Base-by-base conservation (phyloP, 1,140 invertebrate species). In the Phthorimaea operculella region DNA sequence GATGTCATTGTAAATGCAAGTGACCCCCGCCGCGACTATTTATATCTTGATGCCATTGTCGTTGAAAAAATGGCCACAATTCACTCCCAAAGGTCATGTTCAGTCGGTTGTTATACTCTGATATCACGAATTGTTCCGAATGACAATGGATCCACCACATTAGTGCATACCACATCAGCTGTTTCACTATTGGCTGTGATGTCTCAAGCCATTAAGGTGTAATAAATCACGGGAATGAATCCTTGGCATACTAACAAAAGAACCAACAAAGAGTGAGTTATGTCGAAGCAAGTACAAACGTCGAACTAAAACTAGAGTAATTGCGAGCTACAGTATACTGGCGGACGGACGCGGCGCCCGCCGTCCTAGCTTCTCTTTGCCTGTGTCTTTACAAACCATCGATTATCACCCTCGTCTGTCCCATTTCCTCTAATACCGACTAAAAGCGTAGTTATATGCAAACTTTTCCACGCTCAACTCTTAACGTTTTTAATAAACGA, bases 401-500 rank as follows among this genome's bases (percentile, higher is more conserved):
- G 36, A 56, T 60, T 57, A 56, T 56, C 51, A 51, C 59, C 59
- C 59, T 56, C 56, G 51, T 55, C 51, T 49, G 54, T 60, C 33
- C 47, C 36, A 28, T 45, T n/a, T 49, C 16, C 51, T 49, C 48
- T 49, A 50, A 54, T 18, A 36, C 51, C 51, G 21, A 48, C 52
- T 59, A 51, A 53, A 60, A 57, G 54, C 54, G 33, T 55, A 55
- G 58, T 59, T 59, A 59, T 47, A 53, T 39, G 39, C 56, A 52
- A 56, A 54, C 14, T 57, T 57, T 52, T 52, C 33, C 28, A 39
- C 53, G 18, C 54, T 49, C 59, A 36, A 57, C 54, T 51, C 44
- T 55, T 45, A 57, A 57, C 51, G 33, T 49, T 52, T 59, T 60
- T 60, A 60, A 60, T 60, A 60, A 57, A 50, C 44, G n/a, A 17